phyloP scores from a whole-genome alignment of 1,140 invertebrate genomes.

The Bombus picipes region DNA sequence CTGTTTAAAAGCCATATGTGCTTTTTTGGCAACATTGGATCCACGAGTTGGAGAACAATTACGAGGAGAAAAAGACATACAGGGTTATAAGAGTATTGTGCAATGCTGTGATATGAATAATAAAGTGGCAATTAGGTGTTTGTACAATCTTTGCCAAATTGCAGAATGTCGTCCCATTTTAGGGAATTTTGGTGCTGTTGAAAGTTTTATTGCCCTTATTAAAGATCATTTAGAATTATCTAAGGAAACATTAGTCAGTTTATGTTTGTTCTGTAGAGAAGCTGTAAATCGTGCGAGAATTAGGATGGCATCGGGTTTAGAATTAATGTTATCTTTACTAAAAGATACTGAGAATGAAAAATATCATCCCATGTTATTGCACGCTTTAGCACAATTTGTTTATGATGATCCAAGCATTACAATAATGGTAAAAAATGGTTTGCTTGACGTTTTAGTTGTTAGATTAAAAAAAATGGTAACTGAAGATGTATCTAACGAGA shows the following conservation, averaged over 20 bases:
- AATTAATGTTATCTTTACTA: constrained; percentile 73
- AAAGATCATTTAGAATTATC: constrained; percentile 50
- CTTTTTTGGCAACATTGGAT: constrained; percentile 65
- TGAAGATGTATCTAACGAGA: constrained; percentile 44
- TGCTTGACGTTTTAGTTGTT: constrained; percentile 72
- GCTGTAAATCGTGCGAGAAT: constrained; percentile 75
- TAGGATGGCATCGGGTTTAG: constrained; percentile 66
- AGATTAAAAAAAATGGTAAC: constrained; percentile 71
- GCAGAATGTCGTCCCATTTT: constrained; percentile 73
- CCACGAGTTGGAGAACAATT: constrained; percentile 70
- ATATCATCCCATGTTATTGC: constrained; percentile 72
- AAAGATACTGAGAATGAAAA: constrained; percentile 65
- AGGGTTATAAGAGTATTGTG: constrained; percentile 72
- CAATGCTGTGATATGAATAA: constrained; percentile 67
- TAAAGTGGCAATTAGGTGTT: constrained; percentile 73
- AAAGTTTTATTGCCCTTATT: constrained; percentile 66
- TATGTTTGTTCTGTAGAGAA: constrained; percentile 78
- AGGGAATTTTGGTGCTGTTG: constrained; percentile 71
- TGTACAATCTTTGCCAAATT: constrained; percentile 73
- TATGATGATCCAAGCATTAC: constrained; percentile 72
- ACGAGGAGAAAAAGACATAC: constrained; percentile 61
- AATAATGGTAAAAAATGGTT: constrained; percentile 76
- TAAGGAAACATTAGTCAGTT: constrained; percentile 64
- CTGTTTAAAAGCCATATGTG: constrained; percentile 76
- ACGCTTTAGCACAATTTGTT: constrained; percentile 73